A percentile compares a stretch with the other conserved stretches of the same genome.
Conservation (phyloP, 2,888 invertebrate genomes). For the Lithophane semibrunnea region DNA sequence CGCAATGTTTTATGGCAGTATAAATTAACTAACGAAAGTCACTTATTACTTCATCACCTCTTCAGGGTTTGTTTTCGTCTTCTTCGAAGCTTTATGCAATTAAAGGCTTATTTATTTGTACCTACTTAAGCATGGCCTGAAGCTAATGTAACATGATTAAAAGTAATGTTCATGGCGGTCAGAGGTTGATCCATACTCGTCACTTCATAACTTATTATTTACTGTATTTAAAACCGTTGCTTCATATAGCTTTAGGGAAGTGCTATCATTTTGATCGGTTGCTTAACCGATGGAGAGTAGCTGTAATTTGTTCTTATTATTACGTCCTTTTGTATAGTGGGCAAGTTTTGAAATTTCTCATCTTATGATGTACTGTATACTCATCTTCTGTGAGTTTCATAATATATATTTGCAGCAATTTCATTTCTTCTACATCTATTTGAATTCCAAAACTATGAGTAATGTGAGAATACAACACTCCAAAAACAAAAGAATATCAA, state of each 20-base stretch:
- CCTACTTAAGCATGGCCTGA: constrained; percentile 33
- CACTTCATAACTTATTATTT: constrained; percentile 36
- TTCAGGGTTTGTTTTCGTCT: not conserved
- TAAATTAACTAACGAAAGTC: not conserved
- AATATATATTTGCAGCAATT: not conserved
- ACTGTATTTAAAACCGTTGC: constrained; percentile 47
- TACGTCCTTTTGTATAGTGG: not conserved
- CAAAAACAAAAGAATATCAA: constrained; percentile 17
- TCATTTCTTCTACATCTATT: no score
- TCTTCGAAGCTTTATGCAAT: constrained; percentile 33
- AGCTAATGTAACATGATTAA: constrained; percentile 37
- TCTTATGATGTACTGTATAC: not conserved
- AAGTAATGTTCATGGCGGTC: constrained; percentile 44
- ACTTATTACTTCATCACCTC: not conserved
- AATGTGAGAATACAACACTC: constrained; percentile 32
- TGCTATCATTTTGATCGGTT: constrained; percentile 37
- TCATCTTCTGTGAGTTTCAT: not conserved
- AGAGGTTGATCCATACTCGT: constrained; percentile 50
- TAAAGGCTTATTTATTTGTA: not conserved
- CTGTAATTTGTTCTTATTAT: constrained; percentile 11
- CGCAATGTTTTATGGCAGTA: not conserved
- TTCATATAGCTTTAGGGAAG: constrained; percentile 49
- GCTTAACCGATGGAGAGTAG: constrained; percentile 18
- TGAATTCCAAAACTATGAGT: constrained; percentile 33
- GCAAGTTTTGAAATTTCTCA: not conserved